phyloP scores from a whole-genome alignment of 1,140 invertebrate genomes.

The Neodiprion virginianus region DNA sequence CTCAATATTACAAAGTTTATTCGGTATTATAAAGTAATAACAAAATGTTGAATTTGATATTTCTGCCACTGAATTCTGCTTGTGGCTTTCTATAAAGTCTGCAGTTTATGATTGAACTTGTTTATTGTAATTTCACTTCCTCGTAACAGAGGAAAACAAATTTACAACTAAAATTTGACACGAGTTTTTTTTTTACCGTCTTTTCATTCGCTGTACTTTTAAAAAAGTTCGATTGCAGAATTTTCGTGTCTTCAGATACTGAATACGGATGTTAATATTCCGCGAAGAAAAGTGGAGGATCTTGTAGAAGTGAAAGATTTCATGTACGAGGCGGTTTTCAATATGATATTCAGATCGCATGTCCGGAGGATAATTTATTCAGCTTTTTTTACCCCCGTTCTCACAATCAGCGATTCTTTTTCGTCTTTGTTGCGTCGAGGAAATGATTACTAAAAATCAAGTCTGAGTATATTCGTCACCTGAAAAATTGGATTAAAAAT shows the following conservation, averaged over 20 bases:
- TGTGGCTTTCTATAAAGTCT: background rate
- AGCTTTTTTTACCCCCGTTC: background rate
- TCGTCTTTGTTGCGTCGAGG: too few species aligned
- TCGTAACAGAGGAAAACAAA: background rate
- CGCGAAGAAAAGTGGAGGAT: too few species aligned
- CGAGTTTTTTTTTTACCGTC: background rate
- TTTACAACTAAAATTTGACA: background rate
- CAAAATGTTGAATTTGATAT: too few species aligned
- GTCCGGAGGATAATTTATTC: background rate
- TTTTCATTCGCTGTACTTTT: background rate
- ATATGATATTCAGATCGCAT: slow-evolving; percentile 13
- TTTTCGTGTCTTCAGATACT: background rate
- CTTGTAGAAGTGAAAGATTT: too few species aligned
- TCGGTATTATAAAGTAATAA: too few species aligned
- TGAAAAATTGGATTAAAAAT: too few species aligned
- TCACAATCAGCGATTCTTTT: too few species aligned
- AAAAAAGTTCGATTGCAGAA: background rate
- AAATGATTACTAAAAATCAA: too few species aligned
- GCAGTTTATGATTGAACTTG: background rate
- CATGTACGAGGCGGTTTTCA: background rate
- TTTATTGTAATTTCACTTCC: background rate
- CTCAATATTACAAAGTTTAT: too few species aligned
- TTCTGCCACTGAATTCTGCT: background rate
- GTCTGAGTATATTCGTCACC: too few species aligned
- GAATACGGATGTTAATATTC: background rate